Evolutionary conservation across 2,888 invertebrate genomes (phyloP), one percentile per base, ranked within the genome.

Genomic region (Itoplectis maculator): DNA sequence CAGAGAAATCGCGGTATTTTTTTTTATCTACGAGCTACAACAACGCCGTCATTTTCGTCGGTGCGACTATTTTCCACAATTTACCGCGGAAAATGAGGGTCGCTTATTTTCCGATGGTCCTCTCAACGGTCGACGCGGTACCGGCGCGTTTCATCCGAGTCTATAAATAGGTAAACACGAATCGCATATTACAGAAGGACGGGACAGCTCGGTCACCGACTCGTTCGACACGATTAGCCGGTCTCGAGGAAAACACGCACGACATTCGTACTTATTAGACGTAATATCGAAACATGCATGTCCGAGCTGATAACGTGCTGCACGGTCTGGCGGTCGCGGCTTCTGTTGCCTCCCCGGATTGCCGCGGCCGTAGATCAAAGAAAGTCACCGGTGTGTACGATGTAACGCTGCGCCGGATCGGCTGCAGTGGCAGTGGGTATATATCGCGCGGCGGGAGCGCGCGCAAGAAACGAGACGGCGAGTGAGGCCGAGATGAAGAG

Each of bases 401-500:
- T 63, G 61, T 61, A 66, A 79, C 40, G 37, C n/a, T n/a, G n/a
- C n/a, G n/a, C n/a, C n/a, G n/a, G n/a, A n/a, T n/a, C n/a, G n/a
- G n/a, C n/a, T n/a, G n/a, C n/a, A n/a, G n/a, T n/a, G n/a, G n/a
- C n/a, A n/a, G n/a, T n/a, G 40, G 35, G 47, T 35, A 49, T 61
- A 40, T 5, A 29, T 2, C 29, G 40, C 11, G 37, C 18, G n/a
- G 23, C 18, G 20, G 18, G n/a, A 20, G 23, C 18, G 20, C 29
- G n/a, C n/a, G n/a, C n/a, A n/a, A 63, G 42, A 65, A 66, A 23
- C 66, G 82, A 78, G 78, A 75, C 37, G 61, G 37, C 35, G 11
- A 63, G 51, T 63, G 63, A 74, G 63, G 56, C 76, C 76, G 82
- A 76, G 82, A 79, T 79, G 76, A 83, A 83, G 79, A 83, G 82